These are phyloP conservation scores for Mastacembelus armatus DNA, from an alignment of 2,797 vertebrate species.

Conservation along the genomic window DNA sequence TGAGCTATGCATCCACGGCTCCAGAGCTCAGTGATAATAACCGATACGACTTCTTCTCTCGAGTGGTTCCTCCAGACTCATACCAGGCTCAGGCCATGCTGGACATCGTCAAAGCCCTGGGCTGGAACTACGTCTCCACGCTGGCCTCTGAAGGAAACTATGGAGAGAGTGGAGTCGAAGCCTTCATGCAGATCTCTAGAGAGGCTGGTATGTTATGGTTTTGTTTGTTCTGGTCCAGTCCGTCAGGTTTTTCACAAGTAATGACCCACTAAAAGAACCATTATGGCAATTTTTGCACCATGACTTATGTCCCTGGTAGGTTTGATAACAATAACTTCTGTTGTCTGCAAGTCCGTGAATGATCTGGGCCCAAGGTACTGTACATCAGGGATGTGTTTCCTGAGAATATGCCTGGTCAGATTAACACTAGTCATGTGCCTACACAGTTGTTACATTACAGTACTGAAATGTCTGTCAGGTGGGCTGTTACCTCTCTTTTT, in stretches of 20 bases:
- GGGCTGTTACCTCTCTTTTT: too few relatives aligned
- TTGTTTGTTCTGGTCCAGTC: too few relatives aligned
- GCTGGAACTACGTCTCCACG: conserved; percentile 95
- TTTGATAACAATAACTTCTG: too few relatives aligned
- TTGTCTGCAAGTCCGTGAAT: too few relatives aligned
- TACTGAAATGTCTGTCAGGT: not conserved
- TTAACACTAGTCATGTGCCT: too few relatives aligned
- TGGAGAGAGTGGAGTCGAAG: conserved; percentile 93
- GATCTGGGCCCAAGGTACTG: too few relatives aligned
- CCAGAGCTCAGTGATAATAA: conserved; percentile 94
- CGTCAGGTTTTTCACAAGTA: too few relatives aligned
- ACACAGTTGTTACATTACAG: too few relatives aligned
- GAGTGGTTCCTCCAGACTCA: conserved; percentile 93
- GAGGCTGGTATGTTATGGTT: conserved; percentile 86
- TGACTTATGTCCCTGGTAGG: too few relatives aligned
- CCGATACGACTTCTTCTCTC: conserved; percentile 94
- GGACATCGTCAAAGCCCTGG: conserved; percentile 92
- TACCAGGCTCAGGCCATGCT: conserved; percentile 96
- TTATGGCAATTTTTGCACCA: too few relatives aligned
- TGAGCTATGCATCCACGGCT: conserved; percentile 94
- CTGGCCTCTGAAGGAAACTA: conserved; percentile 94
- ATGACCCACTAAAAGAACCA: conserved; percentile 49
- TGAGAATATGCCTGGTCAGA: too few relatives aligned
- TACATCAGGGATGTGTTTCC: too few relatives aligned
- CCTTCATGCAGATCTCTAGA: conserved; percentile 92